These are phyloP conservation scores for Gambusia yucatana DNA, from an alignment of 2,797 vertebrate species.

Conservation along the genomic window DNA sequence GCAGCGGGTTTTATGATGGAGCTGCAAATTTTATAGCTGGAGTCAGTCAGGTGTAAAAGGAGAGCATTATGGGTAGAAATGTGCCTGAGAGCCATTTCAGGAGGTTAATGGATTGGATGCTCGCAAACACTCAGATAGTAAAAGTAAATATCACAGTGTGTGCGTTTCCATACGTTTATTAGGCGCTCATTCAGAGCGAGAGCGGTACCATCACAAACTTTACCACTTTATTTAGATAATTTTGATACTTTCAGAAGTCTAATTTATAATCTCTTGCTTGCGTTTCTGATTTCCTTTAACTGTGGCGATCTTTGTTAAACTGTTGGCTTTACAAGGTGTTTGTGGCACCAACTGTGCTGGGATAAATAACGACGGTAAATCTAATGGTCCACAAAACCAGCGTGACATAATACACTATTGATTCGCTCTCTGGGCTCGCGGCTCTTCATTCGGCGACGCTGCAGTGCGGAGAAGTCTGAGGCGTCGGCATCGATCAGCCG, in stretches of 20 bases:
- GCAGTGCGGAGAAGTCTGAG: conserved; percentile 53
- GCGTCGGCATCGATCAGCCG: conserved; percentile 65
- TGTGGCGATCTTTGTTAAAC: neutral
- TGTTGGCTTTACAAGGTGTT: conserved; percentile 13
- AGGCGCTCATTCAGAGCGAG: conserved; percentile 20
- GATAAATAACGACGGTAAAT: conserved; percentile 68
- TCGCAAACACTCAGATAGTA: conserved; percentile 21
- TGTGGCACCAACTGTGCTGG: conserved; percentile 11
- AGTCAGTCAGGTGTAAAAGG: conserved; percentile 41
- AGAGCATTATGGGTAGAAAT: conserved; percentile 26
- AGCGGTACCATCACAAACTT: neutral
- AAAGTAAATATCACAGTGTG: conserved; percentile 3
- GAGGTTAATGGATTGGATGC: conserved; percentile 46
- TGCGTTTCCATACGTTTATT: conserved; percentile 35
- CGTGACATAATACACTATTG: conserved; percentile 82
- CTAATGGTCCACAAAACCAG: conserved; percentile 75
- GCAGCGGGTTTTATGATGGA: conserved; percentile 19
- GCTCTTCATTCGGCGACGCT: conserved; percentile 63
- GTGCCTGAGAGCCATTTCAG: conserved; percentile 32
- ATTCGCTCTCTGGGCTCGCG: conserved; percentile 62
- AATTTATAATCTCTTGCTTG: neutral
- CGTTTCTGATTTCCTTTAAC: conserved; percentile 16
- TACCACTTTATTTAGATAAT: neutral
- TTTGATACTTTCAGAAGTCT: neutral
- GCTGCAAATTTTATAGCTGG: conserved; percentile 39